Evolutionary conservation across 2,797 vertebrate genomes (phyloP).

Genomic region (Cossypha caffra): DNA sequence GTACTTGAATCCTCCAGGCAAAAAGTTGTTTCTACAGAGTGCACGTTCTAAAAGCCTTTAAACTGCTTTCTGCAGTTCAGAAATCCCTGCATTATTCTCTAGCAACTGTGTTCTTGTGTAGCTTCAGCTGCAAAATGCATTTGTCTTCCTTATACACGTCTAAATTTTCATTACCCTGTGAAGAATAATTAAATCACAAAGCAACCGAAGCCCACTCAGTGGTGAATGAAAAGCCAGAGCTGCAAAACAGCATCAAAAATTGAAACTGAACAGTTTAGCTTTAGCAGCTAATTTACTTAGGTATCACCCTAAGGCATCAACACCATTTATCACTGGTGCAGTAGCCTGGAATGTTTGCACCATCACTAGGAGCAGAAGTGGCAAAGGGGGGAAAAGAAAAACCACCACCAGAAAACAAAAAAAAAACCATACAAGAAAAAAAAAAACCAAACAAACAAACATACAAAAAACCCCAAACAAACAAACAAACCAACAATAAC

Average conservation of each 20-base stretch:
- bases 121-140: conserved; percentile 3
- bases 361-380: neutral
- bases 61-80: neutral
- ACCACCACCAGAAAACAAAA: no score
- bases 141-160: neutral
- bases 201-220: conserved; percentile 23
- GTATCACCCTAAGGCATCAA: conserved; percentile 56
- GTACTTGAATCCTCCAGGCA: neutral
- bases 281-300: conserved; percentile 59
- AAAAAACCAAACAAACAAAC: neutral
- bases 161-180: conserved; percentile 42
- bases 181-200: conserved; percentile 67
- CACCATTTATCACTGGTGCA: conserved; percentile 44
- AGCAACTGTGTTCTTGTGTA: neutral
- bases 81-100: neutral
- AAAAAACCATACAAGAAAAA: neutral
- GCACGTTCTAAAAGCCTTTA: neutral
- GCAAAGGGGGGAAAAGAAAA: neutral
- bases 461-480: no score
- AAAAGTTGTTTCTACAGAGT: neutral
- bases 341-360: neutral
- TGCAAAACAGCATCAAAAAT: conserved; percentile 46
- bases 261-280: conserved; percentile 52
- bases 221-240: conserved; percentile 27
- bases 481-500: no score